A percentile compares a stretch with the other conserved stretches of the same genome.
These are phyloP conservation scores for Cirrhinus mrigala DNA, from an alignment of 2,797 vertebrate species.

Conservation along the genomic window DNA sequence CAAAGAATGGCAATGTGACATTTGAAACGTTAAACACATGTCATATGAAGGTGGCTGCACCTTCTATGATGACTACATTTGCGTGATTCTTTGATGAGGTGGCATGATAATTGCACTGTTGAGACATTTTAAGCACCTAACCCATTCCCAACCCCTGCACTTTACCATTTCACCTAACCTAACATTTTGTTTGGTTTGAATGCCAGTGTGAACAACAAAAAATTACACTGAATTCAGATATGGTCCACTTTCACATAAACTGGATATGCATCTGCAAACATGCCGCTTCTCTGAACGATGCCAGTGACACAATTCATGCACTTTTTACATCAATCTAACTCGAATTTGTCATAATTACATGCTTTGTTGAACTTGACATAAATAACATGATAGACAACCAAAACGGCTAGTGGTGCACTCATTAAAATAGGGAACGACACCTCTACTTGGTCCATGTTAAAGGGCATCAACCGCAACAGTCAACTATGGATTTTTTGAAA, in stretches of 20 bases:
- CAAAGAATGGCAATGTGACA: neutral
- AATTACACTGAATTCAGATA: neutral
- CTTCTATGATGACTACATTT: neutral
- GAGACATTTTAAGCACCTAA: neutral
- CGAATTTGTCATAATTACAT: neutral
- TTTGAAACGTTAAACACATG: neutral
- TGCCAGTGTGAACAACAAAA: neutral
- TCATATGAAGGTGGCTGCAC: neutral
- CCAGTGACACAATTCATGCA: neutral
- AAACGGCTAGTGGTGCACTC: neutral
- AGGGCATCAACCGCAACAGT: neutral
- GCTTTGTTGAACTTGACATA: neutral
- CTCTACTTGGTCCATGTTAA: neutral
- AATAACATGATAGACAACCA: neutral
- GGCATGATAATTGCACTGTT: neutral
- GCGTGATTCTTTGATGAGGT: neutral
- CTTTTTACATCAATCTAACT: neutral
- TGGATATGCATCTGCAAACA: neutral
- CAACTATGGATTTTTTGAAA: neutral
- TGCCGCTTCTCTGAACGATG: neutral
- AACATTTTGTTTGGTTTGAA: neutral
- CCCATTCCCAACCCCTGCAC: neutral
- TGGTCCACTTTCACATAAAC: neutral
- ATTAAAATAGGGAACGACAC: neutral
- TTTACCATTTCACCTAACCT: neutral